phyloP scores from a whole-genome alignment of 2,888 invertebrate genomes.

The Lepetodrilus schrolli region DNA sequence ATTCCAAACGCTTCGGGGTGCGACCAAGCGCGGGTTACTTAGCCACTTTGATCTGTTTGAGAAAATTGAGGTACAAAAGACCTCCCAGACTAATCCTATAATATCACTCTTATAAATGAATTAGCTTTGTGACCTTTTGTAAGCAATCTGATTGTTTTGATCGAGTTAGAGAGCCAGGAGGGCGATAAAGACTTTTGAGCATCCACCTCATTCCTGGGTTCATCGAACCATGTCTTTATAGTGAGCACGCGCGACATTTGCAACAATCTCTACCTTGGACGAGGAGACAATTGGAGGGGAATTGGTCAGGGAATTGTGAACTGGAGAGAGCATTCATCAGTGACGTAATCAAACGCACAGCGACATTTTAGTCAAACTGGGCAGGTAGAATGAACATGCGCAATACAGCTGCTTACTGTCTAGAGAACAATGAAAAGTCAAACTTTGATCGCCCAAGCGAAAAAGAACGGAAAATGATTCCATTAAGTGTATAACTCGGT shows the following conservation, averaged over 20 bases:
- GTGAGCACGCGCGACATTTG: conserved; percentile 19
- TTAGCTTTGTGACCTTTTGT: conserved; percentile 23
- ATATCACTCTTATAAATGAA: conserved; percentile 23
- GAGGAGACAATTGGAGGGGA: background rate
- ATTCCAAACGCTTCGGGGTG: background rate
- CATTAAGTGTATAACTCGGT: background rate
- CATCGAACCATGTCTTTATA: background rate
- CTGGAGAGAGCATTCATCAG: background rate
- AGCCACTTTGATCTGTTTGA: conserved; percentile 1
- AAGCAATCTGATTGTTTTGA: conserved; percentile 11
- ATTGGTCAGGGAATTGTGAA: conserved; percentile 13
- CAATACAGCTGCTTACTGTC: conserved; percentile 12
- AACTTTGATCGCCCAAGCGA: conserved; percentile 10
- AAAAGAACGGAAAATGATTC: background rate
- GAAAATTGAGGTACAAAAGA: conserved; percentile 12
- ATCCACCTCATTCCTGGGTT: background rate
- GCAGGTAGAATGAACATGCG: conserved; percentile 12
- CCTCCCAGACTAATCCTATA: background rate
- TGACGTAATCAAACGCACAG: conserved; percentile 12
- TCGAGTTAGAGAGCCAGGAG: background rate
- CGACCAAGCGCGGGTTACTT: background rate
- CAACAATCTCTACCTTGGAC: background rate
- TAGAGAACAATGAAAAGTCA: conserved; percentile 1
- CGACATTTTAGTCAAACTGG: background rate
- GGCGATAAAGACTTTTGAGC: background rate